Evolutionary conservation across 30 jellyfish, hydroid and myxozoan genomes (phyloP).

Genomic region (Pelagia noctiluca): DNA sequence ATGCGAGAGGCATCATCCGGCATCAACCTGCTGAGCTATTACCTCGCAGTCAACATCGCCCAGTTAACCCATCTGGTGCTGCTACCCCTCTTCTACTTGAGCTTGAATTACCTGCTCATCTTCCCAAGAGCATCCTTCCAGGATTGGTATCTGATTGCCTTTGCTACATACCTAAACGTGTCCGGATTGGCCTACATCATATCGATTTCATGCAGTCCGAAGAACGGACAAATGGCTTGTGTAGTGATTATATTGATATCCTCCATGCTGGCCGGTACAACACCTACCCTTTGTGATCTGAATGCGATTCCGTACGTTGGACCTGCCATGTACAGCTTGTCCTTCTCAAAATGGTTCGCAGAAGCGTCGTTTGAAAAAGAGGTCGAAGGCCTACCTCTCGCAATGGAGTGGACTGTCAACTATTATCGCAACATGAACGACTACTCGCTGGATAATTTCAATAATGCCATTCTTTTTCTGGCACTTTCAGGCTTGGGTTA

Average conservation of each 20-base stretch:
- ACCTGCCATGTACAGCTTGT: background rate
- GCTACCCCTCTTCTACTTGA: conserved; percentile 9
- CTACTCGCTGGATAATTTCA: conserved; percentile 1
- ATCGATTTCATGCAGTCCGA: background rate
- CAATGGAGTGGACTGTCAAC: background rate
- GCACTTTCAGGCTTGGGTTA: background rate
- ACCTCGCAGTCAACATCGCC: conserved; percentile 22
- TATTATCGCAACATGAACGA: background rate
- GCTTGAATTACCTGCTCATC: conserved; percentile 16
- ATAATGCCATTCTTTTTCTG: background rate
- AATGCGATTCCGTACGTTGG: conserved; percentile 1
- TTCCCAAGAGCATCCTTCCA: conserved; percentile 18
- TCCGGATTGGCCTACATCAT: conserved; percentile 8
- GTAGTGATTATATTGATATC: background rate
- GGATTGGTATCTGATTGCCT: background rate
- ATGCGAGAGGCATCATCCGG: conserved; percentile 10
- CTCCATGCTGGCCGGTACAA: conserved; percentile 4
- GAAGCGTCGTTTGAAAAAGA: conserved; percentile 1
- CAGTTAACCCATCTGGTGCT: background rate
- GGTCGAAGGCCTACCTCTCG: background rate
- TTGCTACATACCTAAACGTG: background rate
- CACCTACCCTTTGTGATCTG: conserved; percentile 3
- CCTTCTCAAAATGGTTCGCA: conserved; percentile 7
- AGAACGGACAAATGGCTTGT: conserved; percentile 21
- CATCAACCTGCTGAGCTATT: conserved; percentile 1